Evolutionary conservation across 2,113 vertebrate genomes (phyloP).

Genomic region (Vombatus ursinus): DNA sequence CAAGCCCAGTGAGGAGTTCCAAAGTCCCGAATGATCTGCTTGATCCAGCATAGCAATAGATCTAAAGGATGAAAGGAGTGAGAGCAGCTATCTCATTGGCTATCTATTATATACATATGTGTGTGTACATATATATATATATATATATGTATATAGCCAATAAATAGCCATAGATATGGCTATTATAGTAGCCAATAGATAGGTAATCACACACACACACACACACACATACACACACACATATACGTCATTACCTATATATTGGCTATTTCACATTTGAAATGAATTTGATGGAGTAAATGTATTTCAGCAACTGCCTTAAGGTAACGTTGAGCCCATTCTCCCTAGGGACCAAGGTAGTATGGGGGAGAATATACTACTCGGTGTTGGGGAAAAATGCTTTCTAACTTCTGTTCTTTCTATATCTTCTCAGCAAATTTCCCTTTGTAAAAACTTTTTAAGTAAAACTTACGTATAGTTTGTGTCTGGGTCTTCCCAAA

Average conservation of each 20-base stretch:
- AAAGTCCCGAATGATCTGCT: background rate
- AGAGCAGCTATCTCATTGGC: background rate
- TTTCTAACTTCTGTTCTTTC: background rate
- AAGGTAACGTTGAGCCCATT: background rate
- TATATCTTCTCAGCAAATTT: background rate
- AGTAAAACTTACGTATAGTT: background rate
- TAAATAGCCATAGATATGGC: too few species aligned
- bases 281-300: background rate
- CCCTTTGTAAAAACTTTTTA: background rate
- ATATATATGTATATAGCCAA: too few species aligned
- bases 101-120: too few species aligned
- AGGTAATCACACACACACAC: too few species aligned
- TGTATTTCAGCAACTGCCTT: background rate
- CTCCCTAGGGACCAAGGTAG: background rate
- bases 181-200: too few species aligned
- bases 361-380: too few species aligned
- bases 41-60: background rate
- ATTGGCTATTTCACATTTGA: background rate
- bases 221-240: too few species aligned
- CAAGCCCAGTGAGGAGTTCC: background rate
- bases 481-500: background rate
- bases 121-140: too few species aligned
- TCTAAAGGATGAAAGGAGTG: background rate
- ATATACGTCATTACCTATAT: background rate
- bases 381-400: background rate